Conservation (phyloP, 2,113 vertebrate genomes). For the Neomonachus schauinslandi region DNA sequence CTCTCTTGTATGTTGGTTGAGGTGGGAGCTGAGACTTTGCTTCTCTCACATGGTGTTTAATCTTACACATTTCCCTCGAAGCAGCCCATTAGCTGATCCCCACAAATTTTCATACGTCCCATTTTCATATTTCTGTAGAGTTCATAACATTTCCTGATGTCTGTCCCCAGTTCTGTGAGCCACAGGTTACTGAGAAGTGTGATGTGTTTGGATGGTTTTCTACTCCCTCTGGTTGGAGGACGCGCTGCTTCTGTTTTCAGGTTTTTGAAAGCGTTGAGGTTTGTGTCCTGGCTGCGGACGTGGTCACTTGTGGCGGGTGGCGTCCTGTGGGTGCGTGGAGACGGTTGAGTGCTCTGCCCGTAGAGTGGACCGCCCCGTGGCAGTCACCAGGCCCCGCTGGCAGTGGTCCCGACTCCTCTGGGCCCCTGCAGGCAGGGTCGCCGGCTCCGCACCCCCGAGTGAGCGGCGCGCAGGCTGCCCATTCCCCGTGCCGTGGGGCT, state of each 20-base stretch:
- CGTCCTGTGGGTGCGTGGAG: neutral
- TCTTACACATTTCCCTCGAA: neutral
- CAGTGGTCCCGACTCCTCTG: neutral
- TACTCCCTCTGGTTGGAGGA: neutral
- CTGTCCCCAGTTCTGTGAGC: neutral
- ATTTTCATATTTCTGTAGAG: neutral
- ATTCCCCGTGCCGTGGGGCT: neutral
- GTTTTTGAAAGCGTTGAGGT: neutral
- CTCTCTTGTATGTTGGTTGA: neutral
- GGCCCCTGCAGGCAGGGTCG: neutral
- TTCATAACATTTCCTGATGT: neutral
- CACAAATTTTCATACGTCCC: fast-evolving
- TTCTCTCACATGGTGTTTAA: neutral
- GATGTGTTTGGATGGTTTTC: neutral
- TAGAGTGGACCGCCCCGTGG: neutral
- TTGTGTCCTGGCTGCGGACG: neutral
- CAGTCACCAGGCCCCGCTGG: neutral
- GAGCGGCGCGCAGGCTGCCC: fast-evolving
- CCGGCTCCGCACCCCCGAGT: fast-evolving
- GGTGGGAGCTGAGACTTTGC: neutral
- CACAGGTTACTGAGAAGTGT: neutral
- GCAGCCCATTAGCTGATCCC: neutral
- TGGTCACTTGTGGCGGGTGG: neutral
- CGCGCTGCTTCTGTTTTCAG: fast-evolving
- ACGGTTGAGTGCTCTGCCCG: neutral